Evolutionary conservation across 2,888 invertebrate species (phyloP), one percentile per base, ranked within the genome.

Genomic region (Strigamia maritima): DNA sequence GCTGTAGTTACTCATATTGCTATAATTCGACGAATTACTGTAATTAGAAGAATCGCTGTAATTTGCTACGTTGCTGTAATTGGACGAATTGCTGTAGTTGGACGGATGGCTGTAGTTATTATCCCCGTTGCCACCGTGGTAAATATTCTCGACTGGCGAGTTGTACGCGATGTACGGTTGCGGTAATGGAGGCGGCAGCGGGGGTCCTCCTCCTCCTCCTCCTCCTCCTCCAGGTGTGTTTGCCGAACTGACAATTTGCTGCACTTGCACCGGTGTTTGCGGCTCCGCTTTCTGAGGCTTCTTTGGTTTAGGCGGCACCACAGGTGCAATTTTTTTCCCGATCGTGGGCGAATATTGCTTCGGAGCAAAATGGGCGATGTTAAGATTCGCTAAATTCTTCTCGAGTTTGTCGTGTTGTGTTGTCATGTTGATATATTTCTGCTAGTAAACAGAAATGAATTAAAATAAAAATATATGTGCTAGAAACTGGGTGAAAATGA

Each of bases 41-140:
- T 81, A 81, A 75, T 80, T 81, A 74, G 81, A 81, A 22, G 80
- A 80, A n/a, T 79, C 80, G 65, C 81, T 80, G 76, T 80, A 81
- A 74, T 80, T 81, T 10, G 81, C 81, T 79, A 81, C 79, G 80
- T 81, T 81, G 79, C 80, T 80, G 40, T 81, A 81, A 40, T 81
- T 81, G 19, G 81, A 81, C 16, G 81, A 75, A 44, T 81, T 80
- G 77, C 80, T 81, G 77, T 81, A 81, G 75, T 81, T 81, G 60
- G 81, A 81, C 8, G 80, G 79, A 60, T 81, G 81, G 79, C 81
- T 81, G 77, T 81, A 81, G 75, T 81, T 80, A 14, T 54, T 79
- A 80, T 81, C 79, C 75, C 79, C 80, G 75, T 65, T 60, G 26
- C 44, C 60, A 35, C 74, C 75, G 35, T 74, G 76, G 79, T 40